Conservation (phyloP, 1,140 invertebrate species). For the Samia ricini region DNA sequence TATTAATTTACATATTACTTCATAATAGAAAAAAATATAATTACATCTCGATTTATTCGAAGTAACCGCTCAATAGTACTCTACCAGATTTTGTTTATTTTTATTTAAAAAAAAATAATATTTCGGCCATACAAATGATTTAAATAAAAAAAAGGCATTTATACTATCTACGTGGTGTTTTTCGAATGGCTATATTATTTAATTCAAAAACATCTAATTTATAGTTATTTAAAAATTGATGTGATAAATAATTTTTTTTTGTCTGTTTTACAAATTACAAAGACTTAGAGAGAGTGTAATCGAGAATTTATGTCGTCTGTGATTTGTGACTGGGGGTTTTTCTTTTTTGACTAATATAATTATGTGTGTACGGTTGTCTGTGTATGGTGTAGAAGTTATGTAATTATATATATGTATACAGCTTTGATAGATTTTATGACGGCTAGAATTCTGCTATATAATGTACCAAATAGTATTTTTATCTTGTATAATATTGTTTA, state of each 20-base stretch:
- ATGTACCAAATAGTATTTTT: constrained; percentile 77
- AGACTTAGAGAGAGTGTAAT: constrained; percentile 76
- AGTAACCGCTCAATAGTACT: not conserved
- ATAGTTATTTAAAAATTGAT: constrained; percentile 49
- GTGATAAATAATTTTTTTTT: constrained; percentile 56
- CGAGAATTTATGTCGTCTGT: constrained; percentile 76
- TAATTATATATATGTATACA: constrained; percentile 52
- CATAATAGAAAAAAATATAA: not conserved
- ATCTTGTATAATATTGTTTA: constrained; percentile 73
- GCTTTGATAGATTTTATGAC: constrained; percentile 72
- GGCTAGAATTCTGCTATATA: constrained; percentile 73
- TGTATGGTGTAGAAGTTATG: too few relatives aligned
- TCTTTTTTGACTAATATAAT: constrained; percentile 73
- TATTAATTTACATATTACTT: not conserved
- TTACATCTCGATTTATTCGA: not conserved
- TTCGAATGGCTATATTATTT: constrained; percentile 49
- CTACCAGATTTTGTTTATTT: too few relatives aligned
- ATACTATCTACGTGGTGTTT: constrained; percentile 46
- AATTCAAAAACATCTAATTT: too few relatives aligned
- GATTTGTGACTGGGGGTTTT: constrained; percentile 71
- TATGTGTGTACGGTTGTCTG: constrained; percentile 65
- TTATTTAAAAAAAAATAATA: not conserved
- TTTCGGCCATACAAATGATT: constrained; percentile 2
- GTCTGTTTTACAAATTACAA: constrained; percentile 60
- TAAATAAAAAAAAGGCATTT: constrained; percentile 49